Evolutionary conservation across 2,797 vertebrate species (phyloP).

Genomic region (Lepidocolaptes lacrymiger): DNA sequence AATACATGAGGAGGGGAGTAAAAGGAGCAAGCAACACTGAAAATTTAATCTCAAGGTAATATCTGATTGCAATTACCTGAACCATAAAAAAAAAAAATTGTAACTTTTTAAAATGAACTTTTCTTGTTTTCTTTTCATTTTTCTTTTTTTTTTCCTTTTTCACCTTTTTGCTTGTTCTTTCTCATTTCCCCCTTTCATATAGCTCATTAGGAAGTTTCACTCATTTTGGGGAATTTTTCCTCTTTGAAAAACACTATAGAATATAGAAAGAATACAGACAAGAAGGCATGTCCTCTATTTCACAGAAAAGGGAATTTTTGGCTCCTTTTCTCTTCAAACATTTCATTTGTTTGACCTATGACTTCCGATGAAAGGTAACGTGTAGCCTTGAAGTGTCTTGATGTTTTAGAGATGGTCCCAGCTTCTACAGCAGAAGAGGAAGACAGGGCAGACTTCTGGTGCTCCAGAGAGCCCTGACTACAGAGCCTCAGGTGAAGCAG

Average conservation of each 20-base stretch:
- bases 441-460: not conserved
- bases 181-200: not conserved
- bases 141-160: fast-evolving
- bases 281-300: not conserved
- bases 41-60: not conserved
- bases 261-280: not conserved
- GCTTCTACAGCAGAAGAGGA: not conserved
- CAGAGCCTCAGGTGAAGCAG: fast-evolving
- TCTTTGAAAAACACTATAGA: not conserved
- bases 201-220: not conserved
- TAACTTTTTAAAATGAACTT: not conserved
- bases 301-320: not conserved
- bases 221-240: not conserved
- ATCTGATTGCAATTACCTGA: not conserved
- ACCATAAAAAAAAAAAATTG: not conserved
- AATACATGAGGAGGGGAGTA: not conserved
- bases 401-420: not conserved
- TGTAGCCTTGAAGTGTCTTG: not conserved
- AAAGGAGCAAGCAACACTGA: not conserved
- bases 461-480: not conserved
- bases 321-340: not conserved
- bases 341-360: not conserved
- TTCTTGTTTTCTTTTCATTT: fast-evolving
- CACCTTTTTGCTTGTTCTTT: not conserved
- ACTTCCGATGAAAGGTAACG: not conserved